Percentiles rank a stretch among this genome's conserved stretches.
Evolutionary conservation across 2,797 vertebrate genomes (phyloP).

Genomic region (Carcharodon carcharias): DNA sequence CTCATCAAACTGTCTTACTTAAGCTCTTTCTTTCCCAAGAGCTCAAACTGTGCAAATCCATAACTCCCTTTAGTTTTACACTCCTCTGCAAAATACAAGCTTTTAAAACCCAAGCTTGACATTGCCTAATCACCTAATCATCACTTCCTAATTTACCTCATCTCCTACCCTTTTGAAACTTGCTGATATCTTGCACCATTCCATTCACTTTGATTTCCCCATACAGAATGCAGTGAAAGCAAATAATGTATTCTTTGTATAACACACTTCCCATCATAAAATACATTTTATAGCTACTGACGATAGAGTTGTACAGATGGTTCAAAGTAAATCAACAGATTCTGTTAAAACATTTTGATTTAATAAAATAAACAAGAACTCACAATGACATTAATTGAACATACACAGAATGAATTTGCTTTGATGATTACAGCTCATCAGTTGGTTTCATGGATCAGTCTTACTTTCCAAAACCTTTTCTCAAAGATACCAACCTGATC

Average conservation of each 20-base stretch:
- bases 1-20: not conserved
- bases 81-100: not conserved
- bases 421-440: not conserved
- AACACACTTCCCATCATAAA: not conserved
- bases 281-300: not conserved
- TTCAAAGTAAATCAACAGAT: not conserved
- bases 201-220: not conserved
- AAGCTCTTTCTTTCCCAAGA: not conserved
- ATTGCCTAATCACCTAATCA: not conserved
- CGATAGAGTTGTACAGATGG: not conserved
- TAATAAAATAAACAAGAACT: slow-evolving; percentile 1
- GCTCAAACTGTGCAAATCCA: not conserved
- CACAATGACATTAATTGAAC: not conserved
- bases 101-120: not conserved
- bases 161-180: not conserved
- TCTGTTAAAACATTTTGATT: not conserved
- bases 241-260: not conserved
- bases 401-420: not conserved
- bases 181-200: not conserved
- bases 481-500: not conserved
- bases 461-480: slow-evolving; percentile 6
- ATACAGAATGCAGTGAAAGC: not conserved
- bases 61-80: not conserved
- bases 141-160: not conserved
- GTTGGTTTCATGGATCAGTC: not conserved